Evolutionary conservation across 1,140 invertebrate genomes (phyloP), one percentile per base, ranked within the genome.

Genomic region (Stenopsyche tienmushanensis): DNA sequence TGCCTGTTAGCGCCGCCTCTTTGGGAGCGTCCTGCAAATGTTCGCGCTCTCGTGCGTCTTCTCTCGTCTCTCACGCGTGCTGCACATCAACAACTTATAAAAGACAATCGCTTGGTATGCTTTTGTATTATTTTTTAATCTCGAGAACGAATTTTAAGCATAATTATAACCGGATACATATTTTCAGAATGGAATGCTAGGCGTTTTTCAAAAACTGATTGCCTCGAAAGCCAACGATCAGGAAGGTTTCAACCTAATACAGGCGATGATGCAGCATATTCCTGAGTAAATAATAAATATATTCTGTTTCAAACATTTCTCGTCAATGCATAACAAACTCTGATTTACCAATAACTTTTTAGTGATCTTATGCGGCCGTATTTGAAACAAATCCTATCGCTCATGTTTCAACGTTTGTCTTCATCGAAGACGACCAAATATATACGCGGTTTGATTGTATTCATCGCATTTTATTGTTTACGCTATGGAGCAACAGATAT

Each of bases 191-290:
- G 92, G 90, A 34, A 83, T 98, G 64, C 77, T 99, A 8, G 96
- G 96, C 18, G 90, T 98, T 15, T 99, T 97, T 76, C 96, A 98
- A 75, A 98, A 98, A 80, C 79, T 99, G 64, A 94, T 98, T 70
- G 92, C 94, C 2, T 97, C 94, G 0, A 97, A 96, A 82, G 84
- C 87, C 0, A 96, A 98, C 74, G 97, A 99, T 79, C 94, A 98
- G 72, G 94, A 98, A 82, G 97, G 96, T 23, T 98, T 99, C 76
- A 87, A 91, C 74, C 78, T 99, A 1, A 83, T 99, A 21, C 91
- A 96, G 77, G 86, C 83, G 54, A 85, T 98, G 54, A 83, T 97
- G 41, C 86, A 88, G 74, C 82, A 93, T 73, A 88, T 87, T 80
- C 77, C 81, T 57, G 64, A 72, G 78, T 82, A 70, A 80, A n/a